Evolutionary conservation across 2,797 vertebrate species (phyloP), one percentile per base, ranked within the genome.

Genomic region (Chloroceryle amazona): DNA sequence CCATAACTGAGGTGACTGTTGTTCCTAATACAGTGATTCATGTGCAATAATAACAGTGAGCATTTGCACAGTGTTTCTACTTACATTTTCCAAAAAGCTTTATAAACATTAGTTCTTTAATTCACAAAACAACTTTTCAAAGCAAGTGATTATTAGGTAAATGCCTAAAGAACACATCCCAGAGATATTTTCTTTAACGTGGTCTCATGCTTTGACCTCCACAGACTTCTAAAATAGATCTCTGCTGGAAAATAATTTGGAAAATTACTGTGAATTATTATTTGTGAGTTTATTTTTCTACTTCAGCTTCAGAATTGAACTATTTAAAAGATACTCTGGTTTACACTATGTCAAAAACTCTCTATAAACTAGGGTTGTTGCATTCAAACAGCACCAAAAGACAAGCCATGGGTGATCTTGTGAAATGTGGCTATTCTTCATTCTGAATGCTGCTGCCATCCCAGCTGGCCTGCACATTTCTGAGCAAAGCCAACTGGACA

Each of bases 161-260:
- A 78, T 65, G 37, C 44, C 44, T 74, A 31, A 57, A 74, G 44
- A 91, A 71, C 29, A 71, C 31, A 67, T 67, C 3, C 4, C 23
- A 61, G 52, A 90, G 60, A 20, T 41, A 57, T 61, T 93, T 93
- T 87, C 60, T 86, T 89, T 71, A 88, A 78, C 57, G 21, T 51
- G 60, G 37, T 49, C 44, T 85, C 39, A 70, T 54, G 44, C 57
- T 85, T 81, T 86, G 75, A 82, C 52, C 94, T 96, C 29, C 33
- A 71, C 28, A 46, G 41, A 26, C 5, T 89, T 80, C 28, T 76
- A 87, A 52, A 28, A 57, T 63, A 88, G 83, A 81, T 52, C 49
- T 74, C 75, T 65, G 31, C 72, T 78, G 26, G 68, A 96, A 96
- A 88, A 88, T 44, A 14, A 92, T 85, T 89, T 4, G 8, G 63